Percentiles rank a stretch among this genome's conserved stretches.
These are phyloP conservation scores for Corydoras sp. DNA, from an alignment of 2,113 vertebrate genomes.

Conservation along the genomic window DNA sequence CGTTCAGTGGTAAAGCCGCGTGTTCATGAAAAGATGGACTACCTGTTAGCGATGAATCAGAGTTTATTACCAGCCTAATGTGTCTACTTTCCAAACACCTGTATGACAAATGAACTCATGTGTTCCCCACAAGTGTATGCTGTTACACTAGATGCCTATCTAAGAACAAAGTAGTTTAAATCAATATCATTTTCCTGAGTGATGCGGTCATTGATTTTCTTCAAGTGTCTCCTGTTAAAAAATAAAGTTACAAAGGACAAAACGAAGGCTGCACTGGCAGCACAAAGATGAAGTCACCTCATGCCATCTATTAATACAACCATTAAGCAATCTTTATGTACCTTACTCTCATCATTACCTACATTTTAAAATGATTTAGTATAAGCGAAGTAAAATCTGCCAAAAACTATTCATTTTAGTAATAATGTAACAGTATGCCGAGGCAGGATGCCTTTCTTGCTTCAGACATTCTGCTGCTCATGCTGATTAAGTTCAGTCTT, in stretches of 20 bases:
- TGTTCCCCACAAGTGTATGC: background rate
- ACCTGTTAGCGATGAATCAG: background rate
- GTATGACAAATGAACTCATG: background rate
- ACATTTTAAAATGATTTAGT: too few species aligned
- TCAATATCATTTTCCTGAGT: background rate
- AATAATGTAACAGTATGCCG: too few species aligned
- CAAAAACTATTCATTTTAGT: too few species aligned
- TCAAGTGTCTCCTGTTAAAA: background rate
- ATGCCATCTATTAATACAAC: background rate
- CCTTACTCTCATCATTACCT: too few species aligned
- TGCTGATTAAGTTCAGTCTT: too few species aligned
- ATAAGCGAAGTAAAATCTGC: too few species aligned
- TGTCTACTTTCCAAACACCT: background rate
- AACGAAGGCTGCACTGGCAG: background rate
- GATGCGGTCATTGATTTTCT: background rate
- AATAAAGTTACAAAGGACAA: background rate
- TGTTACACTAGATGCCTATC: background rate
- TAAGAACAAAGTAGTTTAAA: slow-evolving; percentile 1
- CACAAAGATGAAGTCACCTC: background rate
- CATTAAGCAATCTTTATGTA: too few species aligned
- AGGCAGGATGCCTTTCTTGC: too few species aligned
- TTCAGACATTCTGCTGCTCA: too few species aligned
- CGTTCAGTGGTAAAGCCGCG: too few species aligned
- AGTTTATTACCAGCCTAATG: background rate
- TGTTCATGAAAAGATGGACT: too few species aligned